Base-by-base conservation (phyloP, 2,797 vertebrate genomes). In the Pelodytes ibericus region DNA sequence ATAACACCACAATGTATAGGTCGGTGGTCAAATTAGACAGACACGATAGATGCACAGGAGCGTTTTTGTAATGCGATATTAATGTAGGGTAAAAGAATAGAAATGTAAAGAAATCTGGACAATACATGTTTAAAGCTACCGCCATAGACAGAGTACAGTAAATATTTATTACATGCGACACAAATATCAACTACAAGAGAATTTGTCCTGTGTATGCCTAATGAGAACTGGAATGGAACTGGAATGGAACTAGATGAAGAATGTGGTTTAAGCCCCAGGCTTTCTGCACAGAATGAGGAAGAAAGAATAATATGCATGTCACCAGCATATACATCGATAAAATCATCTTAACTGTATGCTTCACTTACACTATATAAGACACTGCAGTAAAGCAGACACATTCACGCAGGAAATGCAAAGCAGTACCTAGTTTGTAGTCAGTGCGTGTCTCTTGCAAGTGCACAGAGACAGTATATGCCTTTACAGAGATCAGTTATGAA, bases 301-400 rank as follows among this genome's bases (percentile, higher is more conserved):
- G 22, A 56, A 31, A 36, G 44, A 70, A 76, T 56, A 57, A 70
- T 71, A 22, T 18, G 49, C 33, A 27, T 36, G 26, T 20, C 29
- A 26, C 29, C 44, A 60, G n/a, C 61, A 72, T 67, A 65, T 10
- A 68, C n/a, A 73, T 62, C 44, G 44, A 64, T 77, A 64, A 47
- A 29, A 31, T n/a, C 49, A 49, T 58, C 66, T 33, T 41, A 58
- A 56, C 62, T 41, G 10, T 73, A 49, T 33, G 31, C 22, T 13
- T 60, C 25, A 47, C 15, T 33, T 58, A 51, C 20, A 72, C 22
- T 16, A 22, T 53, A 53, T 20, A 58, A 61, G 49, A 44, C 31
- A 31, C n/a, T 63, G 24, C 66, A 64, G 44, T 41, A 63, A 11
- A 36, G 29, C n/a, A 1, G 41, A 76, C 58, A 29, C 15, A 53